These are phyloP conservation scores for Xiphophorus birchmanni DNA, from an alignment of 2,797 vertebrate genomes.

Conservation along the genomic window DNA sequence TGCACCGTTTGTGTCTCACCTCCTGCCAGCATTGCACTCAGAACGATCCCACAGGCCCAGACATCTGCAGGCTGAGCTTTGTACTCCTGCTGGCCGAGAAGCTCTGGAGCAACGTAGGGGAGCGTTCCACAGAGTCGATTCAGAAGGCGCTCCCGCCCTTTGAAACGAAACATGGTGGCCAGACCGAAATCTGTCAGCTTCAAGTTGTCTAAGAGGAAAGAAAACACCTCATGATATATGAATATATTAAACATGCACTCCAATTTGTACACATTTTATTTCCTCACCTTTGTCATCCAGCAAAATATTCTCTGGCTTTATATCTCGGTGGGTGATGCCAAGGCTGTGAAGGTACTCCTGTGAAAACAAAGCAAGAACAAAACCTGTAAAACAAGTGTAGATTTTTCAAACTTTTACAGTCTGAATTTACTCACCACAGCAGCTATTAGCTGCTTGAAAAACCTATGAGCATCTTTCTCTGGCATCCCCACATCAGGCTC, in stretches of 20 bases:
- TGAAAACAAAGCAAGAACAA: background rate
- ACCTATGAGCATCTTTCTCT: constrained; percentile 90
- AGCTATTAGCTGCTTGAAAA: constrained; percentile 93
- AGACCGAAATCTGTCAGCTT: constrained; percentile 96
- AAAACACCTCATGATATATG: background rate
- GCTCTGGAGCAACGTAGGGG: constrained; percentile 94
- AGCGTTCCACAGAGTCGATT: constrained; percentile 92
- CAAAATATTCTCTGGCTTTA: constrained; percentile 96
- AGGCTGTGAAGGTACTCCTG: constrained; percentile 92
- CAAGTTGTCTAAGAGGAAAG: constrained; percentile 80
- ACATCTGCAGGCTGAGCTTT: constrained; percentile 91
- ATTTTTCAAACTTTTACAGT: constrained; percentile 1
- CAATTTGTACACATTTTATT: background rate
- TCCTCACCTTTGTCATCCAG: constrained; percentile 90
- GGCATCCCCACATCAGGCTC: constrained; percentile 96
- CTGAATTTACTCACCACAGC: constrained; percentile 87
- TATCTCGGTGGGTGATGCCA: constrained; percentile 97
- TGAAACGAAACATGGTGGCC: constrained; percentile 88
- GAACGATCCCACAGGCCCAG: constrained; percentile 96
- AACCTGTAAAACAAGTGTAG: background rate
- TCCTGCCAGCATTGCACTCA: constrained; percentile 96
- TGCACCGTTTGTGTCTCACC: constrained; percentile 74
- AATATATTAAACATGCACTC: background rate
- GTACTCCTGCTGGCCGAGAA: constrained; percentile 87
- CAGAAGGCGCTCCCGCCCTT: constrained; percentile 88